These are phyloP conservation scores for Palaemon carinicauda DNA, from an alignment of 1,140 invertebrate genomes.

Conservation along the genomic window DNA sequence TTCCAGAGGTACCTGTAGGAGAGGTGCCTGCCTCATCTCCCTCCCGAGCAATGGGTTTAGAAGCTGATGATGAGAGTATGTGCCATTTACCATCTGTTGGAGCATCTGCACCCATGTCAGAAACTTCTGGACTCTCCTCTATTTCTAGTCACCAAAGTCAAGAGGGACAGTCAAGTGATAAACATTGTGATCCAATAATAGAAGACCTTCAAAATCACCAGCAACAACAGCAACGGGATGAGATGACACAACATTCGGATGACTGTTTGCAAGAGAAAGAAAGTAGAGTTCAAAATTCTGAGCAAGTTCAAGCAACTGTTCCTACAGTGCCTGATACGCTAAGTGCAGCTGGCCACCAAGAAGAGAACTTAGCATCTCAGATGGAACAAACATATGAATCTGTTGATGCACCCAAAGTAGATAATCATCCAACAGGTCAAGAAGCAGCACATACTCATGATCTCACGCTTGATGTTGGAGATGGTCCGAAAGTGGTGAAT, in stretches of 20 bases:
- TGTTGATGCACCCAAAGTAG: conserved; percentile 27
- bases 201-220: conserved; percentile 12
- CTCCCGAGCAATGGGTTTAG: not conserved
- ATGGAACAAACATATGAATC: conserved; percentile 47
- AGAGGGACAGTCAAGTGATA: conserved; percentile 35
- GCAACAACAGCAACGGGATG: conserved; percentile 17
- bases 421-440: conserved; percentile 41
- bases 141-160: conserved; percentile 49
- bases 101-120: conserved; percentile 31
- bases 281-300: not conserved
- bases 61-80: conserved; percentile 15
- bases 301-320: conserved; percentile 5
- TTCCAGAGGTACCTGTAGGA: conserved; percentile 27
- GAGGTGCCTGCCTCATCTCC: not conserved
- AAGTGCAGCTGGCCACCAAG: conserved; percentile 31
- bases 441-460: conserved; percentile 45
- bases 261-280: conserved; percentile 10
- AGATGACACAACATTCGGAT: not conserved
- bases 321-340: conserved; percentile 26
- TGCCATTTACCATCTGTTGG: conserved; percentile 43
- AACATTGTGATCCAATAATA: conserved; percentile 33
- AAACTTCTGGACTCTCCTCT: conserved; percentile 24
- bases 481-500: conserved; percentile 38
- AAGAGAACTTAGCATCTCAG: conserved; percentile 37
- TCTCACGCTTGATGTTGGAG: conserved; percentile 38